Percentiles rank a stretch among this genome's conserved stretches.
phyloP scores from a whole-genome alignment of 2,113 vertebrate species.

The Rhynchomys soricoides region DNA sequence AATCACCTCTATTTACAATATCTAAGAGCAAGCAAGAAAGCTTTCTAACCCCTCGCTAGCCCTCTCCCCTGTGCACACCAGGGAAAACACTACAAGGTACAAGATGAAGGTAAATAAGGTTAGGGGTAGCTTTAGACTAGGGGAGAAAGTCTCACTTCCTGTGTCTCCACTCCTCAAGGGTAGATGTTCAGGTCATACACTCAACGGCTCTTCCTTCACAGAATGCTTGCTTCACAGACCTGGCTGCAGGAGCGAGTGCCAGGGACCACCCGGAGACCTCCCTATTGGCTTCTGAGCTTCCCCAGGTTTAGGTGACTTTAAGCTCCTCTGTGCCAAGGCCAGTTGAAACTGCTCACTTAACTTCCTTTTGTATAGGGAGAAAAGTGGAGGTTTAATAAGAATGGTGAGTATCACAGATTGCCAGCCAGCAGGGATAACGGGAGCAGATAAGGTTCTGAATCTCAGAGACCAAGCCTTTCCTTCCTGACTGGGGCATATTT shows the following conservation, averaged over 20 bases:
- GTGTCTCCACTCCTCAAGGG: accelerated
- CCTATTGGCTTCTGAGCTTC: neutral
- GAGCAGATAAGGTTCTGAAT: slow-evolving; percentile 40
- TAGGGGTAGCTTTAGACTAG: neutral
- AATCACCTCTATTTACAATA: neutral
- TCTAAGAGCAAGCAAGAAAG: neutral
- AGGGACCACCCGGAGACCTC: neutral
- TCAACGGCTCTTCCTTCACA: too few relatives aligned
- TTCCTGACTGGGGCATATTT: slow-evolving; percentile 52
- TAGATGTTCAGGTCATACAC: neutral
- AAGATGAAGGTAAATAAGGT: accelerated
- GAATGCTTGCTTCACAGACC: accelerated
- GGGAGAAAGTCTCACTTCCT: neutral
- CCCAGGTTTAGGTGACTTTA: slow-evolving; percentile 18
- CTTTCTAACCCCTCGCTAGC: neutral
- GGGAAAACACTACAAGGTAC: neutral
- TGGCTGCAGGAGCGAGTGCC: neutral
- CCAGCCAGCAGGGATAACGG: neutral
- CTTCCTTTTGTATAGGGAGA: slow-evolving; percentile 16
- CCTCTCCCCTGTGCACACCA: neutral
- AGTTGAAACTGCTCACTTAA: slow-evolving; percentile 58
- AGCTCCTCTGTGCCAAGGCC: slow-evolving; percentile 51
- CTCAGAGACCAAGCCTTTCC: slow-evolving; percentile 43
- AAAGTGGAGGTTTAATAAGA: neutral
- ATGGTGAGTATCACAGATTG: accelerated